Conservation (phyloP, 2,888 invertebrate species). For the Mythimna pallens region DNA sequence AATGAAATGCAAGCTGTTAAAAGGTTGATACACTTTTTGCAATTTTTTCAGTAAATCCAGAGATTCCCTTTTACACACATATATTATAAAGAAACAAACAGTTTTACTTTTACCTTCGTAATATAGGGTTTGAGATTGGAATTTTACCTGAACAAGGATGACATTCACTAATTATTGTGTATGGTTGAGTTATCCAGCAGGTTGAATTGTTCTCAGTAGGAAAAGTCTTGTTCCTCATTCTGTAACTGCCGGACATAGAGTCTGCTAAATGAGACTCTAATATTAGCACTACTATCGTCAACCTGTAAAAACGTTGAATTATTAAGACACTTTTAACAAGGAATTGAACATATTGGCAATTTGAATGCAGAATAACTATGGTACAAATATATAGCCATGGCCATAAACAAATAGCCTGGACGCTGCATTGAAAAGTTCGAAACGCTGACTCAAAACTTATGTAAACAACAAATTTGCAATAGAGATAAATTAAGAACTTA, state of each 20-base stretch:
- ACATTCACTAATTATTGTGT: conserved; percentile 93
- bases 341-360: not conserved
- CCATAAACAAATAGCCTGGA: not conserved
- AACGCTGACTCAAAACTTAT: not conserved
- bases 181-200: conserved; percentile 94
- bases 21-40: too few relatives aligned
- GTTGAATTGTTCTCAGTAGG: conserved; percentile 94
- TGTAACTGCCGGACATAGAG: conserved; percentile 90
- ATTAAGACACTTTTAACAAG: not conserved
- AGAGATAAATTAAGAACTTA: conserved; percentile 86
- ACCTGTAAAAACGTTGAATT: conserved; percentile 86
- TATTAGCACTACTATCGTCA: conserved; percentile 95
- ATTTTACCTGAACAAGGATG: conserved; percentile 95
- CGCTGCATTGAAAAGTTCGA: not conserved
- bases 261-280: conserved; percentile 93
- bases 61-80: not conserved
- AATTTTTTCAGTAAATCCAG: not conserved
- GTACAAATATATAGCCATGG: too few relatives aligned
- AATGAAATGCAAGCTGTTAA: too few relatives aligned
- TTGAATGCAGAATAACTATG: not conserved
- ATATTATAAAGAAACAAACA: not conserved
- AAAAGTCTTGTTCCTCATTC: conserved; percentile 91
- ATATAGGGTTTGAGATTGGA: not conserved
- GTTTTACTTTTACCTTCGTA: not conserved
- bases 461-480: not conserved